Base-by-base conservation (phyloP, 2,797 vertebrate species). In the Spinus pinus region DNA sequence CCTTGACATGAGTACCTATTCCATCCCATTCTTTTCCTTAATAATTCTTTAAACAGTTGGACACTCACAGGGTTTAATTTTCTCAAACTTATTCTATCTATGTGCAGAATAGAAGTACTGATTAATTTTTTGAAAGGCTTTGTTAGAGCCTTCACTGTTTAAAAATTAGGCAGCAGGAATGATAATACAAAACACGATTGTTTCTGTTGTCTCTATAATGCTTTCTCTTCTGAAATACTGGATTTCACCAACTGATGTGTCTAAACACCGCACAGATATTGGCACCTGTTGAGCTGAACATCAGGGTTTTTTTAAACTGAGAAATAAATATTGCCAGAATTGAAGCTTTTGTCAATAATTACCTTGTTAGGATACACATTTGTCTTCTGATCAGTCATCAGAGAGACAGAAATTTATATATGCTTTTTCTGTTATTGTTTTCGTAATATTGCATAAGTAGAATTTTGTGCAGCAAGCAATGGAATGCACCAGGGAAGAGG, bases 111-210 rank as follows among this genome's bases (percentile, higher is more conserved):
- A 88, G 60, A 58, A 90, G 42, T 28, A 80, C 46, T 13, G 58
- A 94, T 88, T 84, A 78, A 69, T 91, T 94, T 86, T 95, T 94
- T 37, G 54, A 84, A 94, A 88, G 79, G 31, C 41, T 93, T 93
- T 93, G 50, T 91, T 81, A 83, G 69, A 93, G 16, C n/a, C 16
- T 81, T 96, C 82, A 49, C 28, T 65, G 46, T 67, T 84, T 69
- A 92, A 93, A 94, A 94, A 90, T 72, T 81, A 91, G 57, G 35
- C 54, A 79, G 47, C 33, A 54, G 50, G 42, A 93, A 91, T 42
- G 61, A 82, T 81, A 93, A 94, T 1, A 1, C 25, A 69, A 88
- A 91, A 66, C 44, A 74, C 10, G 5, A 61, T 79, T 4, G 2
- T 37, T 84, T 23, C n/a, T 86, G 27, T 64, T 71, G 53, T 86